Conservation (phyloP, 2,888 invertebrate genomes). For the Desoria tigrina region DNA sequence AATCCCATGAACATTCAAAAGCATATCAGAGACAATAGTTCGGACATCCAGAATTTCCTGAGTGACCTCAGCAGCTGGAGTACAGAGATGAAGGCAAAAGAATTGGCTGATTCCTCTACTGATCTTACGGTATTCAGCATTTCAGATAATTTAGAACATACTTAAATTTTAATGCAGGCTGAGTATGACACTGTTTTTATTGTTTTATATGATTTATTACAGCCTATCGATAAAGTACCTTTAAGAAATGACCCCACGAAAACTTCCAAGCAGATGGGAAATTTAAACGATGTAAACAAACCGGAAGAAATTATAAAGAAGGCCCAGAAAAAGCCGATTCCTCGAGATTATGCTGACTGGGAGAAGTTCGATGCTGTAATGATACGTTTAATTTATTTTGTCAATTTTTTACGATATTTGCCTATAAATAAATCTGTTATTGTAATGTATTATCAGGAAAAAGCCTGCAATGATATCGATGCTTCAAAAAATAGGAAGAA, state of each 20-base stretch:
- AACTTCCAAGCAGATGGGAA: background rate
- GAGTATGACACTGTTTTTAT: too few species aligned
- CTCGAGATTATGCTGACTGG: slow-evolving; percentile 72
- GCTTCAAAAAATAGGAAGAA: slow-evolving; percentile 18
- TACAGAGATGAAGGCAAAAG: slow-evolving; percentile 71
- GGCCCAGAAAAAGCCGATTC: slow-evolving; percentile 51
- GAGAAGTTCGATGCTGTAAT: slow-evolving; percentile 76
- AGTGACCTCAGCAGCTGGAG: slow-evolving; percentile 73
- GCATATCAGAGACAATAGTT: slow-evolving; percentile 71
- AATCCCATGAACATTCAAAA: slow-evolving; percentile 65
- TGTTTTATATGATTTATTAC: slow-evolving; percentile 5
- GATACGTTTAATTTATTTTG: background rate
- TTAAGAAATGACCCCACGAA: slow-evolving; percentile 25
- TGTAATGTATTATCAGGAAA: slow-evolving; percentile 26
- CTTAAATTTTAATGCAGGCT: too few species aligned
- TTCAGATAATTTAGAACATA: background rate
- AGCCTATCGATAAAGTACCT: slow-evolving; percentile 32
- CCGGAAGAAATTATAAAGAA: slow-evolving; percentile 56
- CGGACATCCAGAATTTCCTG: slow-evolving; percentile 69
- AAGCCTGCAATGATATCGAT: slow-evolving; percentile 44
- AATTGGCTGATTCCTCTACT: slow-evolving; percentile 55
- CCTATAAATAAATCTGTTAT: background rate
- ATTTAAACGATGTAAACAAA: slow-evolving; percentile 8
- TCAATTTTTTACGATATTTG: background rate
- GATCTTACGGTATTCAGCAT: slow-evolving; percentile 27